Evolutionary conservation across 2,888 invertebrate genomes (phyloP), one percentile per base, ranked within the genome.

Genomic region (Euplagia quadripunctaria): DNA sequence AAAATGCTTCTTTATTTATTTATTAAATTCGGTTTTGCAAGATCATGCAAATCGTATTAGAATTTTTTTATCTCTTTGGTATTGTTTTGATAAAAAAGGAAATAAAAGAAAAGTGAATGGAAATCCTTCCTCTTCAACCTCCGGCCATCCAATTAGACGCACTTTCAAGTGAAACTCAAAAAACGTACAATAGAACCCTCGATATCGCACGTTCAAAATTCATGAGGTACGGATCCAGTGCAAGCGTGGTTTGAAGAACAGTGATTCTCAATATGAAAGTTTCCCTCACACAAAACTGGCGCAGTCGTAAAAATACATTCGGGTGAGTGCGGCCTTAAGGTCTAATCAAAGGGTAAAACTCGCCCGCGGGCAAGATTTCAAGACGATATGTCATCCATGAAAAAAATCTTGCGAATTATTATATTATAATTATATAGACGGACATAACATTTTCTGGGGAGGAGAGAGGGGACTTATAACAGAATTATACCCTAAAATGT

Each of bases 131-230:
- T 85, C 82, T 78, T 86, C 86, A 87, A 85, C 87, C 87, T 86
- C 85, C 85, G 86, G 82, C 89, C 87, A 83, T 93, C 93, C 94
- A 94, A 94, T 94, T 94, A 94, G 91, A 92, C 88, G 88, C 86
- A 90, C 88, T 89, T 89, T 88, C 83, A 76, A 85, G 88, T 85
- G 88, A 87, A 91, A 88, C 83, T 90, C 89, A 88, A 92, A 88
- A 93, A 92, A 91, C 87, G 88, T 89, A 90, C 91, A 93, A 91
- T 91, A 88, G 90, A 85, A 89, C 88, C 89, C 88, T 89, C 91
- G 88, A 92, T 93, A 91, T 91, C 84, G 90, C 89, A 91, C 90
- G 91, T 91, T 92, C 91, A 84, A 93, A 94, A 91, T 89, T 91
- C 90, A 89, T 83, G 82, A 76, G 87, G 79, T 85, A 73, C 75